Evolutionary conservation across 2,797 vertebrate genomes (phyloP).

Genomic region (Eidolon dupreanum): DNA sequence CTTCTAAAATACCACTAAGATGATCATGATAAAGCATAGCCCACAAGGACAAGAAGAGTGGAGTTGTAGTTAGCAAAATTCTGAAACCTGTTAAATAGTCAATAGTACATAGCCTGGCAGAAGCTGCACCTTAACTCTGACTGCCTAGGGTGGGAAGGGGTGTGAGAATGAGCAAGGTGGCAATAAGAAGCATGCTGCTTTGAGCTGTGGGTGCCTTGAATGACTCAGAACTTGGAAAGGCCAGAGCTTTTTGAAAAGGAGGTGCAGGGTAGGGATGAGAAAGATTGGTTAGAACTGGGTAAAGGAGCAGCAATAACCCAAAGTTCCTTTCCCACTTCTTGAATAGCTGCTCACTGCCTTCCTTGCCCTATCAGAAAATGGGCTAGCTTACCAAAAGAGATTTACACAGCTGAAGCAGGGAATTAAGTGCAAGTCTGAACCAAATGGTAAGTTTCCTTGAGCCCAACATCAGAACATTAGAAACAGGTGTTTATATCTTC

Average conservation of each 20-base stretch:
- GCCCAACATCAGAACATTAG: background rate
- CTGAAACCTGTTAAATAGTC: background rate
- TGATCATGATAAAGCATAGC: background rate
- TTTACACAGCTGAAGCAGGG: background rate
- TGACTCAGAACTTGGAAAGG: background rate
- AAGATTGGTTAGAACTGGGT: background rate
- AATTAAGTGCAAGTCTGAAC: background rate
- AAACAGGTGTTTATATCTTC: background rate
- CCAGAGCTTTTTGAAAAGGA: background rate
- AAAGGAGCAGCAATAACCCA: background rate
- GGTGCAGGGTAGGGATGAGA: background rate
- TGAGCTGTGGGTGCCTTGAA: accelerated
- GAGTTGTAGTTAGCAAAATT: background rate
- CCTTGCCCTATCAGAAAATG: background rate
- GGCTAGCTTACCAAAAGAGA: background rate
- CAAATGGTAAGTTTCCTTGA: background rate
- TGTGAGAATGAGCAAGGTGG: too few species aligned
- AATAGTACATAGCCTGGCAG: background rate
- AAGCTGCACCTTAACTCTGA: background rate
- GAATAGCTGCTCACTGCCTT: background rate
- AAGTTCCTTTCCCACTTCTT: background rate
- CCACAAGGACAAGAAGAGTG: background rate
- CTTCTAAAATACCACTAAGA: background rate
- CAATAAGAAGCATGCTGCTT: background rate
- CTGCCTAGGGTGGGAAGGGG: too few species aligned